These are phyloP conservation scores for Chorisops tibialis DNA, from an alignment of 2,888 invertebrate species.

Conservation along the genomic window DNA sequence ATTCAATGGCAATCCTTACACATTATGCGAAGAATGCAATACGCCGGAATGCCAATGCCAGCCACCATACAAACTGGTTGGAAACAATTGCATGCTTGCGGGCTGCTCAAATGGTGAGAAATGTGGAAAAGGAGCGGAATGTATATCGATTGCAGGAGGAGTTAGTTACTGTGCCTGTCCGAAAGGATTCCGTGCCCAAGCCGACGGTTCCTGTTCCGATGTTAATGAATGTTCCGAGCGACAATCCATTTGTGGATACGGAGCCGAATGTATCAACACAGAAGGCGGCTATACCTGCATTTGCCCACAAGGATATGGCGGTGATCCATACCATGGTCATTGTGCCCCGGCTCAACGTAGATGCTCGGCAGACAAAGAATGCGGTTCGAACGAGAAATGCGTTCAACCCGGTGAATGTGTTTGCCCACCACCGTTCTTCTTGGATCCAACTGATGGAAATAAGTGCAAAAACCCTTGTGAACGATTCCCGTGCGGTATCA, in stretches of 20 bases:
- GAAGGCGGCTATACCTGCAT: constrained; percentile 75
- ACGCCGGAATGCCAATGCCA: constrained; percentile 82
- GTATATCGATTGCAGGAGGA: constrained; percentile 83
- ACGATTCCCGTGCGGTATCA: constrained; percentile 83
- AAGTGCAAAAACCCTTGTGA: constrained; percentile 92
- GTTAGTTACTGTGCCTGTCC: constrained; percentile 93
- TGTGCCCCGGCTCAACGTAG: constrained; percentile 80
- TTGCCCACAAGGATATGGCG: constrained; percentile 77
- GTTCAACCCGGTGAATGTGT: constrained; percentile 88
- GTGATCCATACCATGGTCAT: constrained; percentile 76
- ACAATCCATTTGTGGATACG: constrained; percentile 76
- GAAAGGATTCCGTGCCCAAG: constrained; percentile 72
- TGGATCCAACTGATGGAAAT: constrained; percentile 76
- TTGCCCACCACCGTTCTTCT: constrained; percentile 86
- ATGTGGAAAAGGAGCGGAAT: constrained; percentile 84
- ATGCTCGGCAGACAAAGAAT: constrained; percentile 79
- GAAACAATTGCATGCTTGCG: constrained; percentile 79
- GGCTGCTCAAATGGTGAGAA: constrained; percentile 77
- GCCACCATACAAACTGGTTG: constrained; percentile 78
- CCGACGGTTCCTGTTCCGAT: constrained; percentile 78
- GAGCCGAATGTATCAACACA: constrained; percentile 80
- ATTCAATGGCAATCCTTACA: constrained; percentile 86
- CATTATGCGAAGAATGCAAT: constrained; percentile 79
- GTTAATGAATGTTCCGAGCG: constrained; percentile 79
- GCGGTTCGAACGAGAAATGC: constrained; percentile 83